Evolutionary conservation across 2,888 invertebrate species (phyloP).

Genomic region (Brenthis hecate): DNA sequence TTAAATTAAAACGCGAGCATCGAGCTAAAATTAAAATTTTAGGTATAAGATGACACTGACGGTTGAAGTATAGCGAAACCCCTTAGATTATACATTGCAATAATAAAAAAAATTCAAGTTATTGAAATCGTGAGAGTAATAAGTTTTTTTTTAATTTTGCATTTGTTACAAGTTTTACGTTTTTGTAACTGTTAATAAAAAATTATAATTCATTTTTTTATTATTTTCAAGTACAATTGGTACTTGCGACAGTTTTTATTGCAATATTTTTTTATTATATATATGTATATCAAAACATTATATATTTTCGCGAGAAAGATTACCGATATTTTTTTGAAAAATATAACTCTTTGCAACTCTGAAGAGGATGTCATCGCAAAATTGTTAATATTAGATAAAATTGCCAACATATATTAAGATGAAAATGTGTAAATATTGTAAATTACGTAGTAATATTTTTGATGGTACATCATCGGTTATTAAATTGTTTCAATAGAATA

Average conservation of each 20-base stretch:
- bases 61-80: constrained; percentile 12
- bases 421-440: constrained; percentile 7
- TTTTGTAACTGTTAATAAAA: too few relatives aligned
- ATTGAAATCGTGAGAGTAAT: neutral
- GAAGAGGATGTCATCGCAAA: too few relatives aligned
- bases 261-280: too few relatives aligned
- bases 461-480: neutral
- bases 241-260: too few relatives aligned
- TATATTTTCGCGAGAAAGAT: too few relatives aligned
- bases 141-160: neutral
- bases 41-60: neutral
- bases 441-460: constrained; percentile 5
- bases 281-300: too few relatives aligned
- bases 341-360: too few relatives aligned
- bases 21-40: neutral
- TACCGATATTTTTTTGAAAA: too few relatives aligned
- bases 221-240: too few relatives aligned
- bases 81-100: neutral
- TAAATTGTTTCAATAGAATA: too few relatives aligned
- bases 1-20: neutral
- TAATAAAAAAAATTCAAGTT: neutral
- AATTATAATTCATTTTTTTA: too few relatives aligned
- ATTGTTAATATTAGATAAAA: neutral
- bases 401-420: neutral
- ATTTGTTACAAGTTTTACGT: neutral